These are phyloP conservation scores for Calliphora vicina DNA, from an alignment of 1,140 invertebrate species.

Conservation along the genomic window DNA sequence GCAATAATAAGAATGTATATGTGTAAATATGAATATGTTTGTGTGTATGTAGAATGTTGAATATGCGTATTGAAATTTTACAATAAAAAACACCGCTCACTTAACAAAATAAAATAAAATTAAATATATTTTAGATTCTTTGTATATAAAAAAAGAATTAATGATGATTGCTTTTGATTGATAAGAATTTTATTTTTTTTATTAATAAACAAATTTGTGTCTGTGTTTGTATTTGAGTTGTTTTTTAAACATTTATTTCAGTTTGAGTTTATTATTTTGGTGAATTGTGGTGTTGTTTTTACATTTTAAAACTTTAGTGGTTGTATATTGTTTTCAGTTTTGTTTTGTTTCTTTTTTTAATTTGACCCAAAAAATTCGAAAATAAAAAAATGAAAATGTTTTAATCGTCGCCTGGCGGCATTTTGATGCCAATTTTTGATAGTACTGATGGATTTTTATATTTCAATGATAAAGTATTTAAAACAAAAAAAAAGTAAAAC, in stretches of 20 bases:
- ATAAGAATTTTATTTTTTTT: constrained; percentile 3
- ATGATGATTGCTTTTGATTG: constrained; percentile 32
- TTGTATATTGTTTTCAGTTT: neutral
- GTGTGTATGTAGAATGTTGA: too few relatives aligned
- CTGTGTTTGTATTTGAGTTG: neutral
- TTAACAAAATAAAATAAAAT: neutral
- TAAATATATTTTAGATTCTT: neutral
- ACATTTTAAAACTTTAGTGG: neutral
- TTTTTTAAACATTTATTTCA: neutral
- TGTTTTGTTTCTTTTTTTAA: neutral
- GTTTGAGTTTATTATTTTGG: neutral
- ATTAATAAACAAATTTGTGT: neutral
- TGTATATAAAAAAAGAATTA: neutral
- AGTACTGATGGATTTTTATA: constrained; percentile 36
- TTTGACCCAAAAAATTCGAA: constrained; percentile 17
- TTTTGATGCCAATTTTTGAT: constrained; percentile 37
- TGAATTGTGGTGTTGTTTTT: too few relatives aligned
- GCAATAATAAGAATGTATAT: too few relatives aligned
- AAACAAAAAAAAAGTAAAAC: neutral
- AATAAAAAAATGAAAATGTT: constrained; percentile 35
- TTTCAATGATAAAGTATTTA: constrained; percentile 29
- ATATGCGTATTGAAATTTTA: too few relatives aligned
- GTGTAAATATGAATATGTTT: too few relatives aligned
- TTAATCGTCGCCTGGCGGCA: constrained; percentile 32
- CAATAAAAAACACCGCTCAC: neutral